phyloP scores from a whole-genome alignment of 2,797 vertebrate genomes.

The Oreortyx pictus region DNA sequence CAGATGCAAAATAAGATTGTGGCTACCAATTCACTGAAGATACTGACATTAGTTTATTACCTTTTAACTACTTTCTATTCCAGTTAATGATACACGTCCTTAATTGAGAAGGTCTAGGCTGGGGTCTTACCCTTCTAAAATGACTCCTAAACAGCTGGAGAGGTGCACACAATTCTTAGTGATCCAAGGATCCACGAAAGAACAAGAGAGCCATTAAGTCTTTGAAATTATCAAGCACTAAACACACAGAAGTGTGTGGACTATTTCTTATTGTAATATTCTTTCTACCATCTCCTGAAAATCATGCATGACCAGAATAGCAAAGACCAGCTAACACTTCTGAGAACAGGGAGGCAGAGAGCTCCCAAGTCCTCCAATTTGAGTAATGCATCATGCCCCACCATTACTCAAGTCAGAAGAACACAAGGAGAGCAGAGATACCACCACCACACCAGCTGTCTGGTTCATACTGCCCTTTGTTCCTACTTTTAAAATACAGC shows the following conservation, averaged over 20 bases:
- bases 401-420: background rate
- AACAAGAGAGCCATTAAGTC: accelerated
- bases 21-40: background rate
- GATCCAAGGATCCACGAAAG: background rate
- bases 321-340: background rate
- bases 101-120: background rate
- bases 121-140: background rate
- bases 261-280: background rate
- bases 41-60: background rate
- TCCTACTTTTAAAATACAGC: background rate
- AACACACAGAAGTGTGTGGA: background rate
- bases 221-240: background rate
- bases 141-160: background rate
- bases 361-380: background rate
- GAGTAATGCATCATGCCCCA: background rate
- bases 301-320: background rate
- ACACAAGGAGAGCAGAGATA: background rate
- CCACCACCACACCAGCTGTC: too few relatives aligned
- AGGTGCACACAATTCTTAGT: background rate
- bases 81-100: background rate
- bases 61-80: background rate
- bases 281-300: background rate
- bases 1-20: background rate
- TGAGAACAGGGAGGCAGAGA: background rate
- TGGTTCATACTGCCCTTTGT: background rate